A percentile compares a stretch with the other conserved stretches of the same genome.
Evolutionary conservation across 2,113 vertebrate species (phyloP).

Genomic region (Rutilus rutilus): DNA sequence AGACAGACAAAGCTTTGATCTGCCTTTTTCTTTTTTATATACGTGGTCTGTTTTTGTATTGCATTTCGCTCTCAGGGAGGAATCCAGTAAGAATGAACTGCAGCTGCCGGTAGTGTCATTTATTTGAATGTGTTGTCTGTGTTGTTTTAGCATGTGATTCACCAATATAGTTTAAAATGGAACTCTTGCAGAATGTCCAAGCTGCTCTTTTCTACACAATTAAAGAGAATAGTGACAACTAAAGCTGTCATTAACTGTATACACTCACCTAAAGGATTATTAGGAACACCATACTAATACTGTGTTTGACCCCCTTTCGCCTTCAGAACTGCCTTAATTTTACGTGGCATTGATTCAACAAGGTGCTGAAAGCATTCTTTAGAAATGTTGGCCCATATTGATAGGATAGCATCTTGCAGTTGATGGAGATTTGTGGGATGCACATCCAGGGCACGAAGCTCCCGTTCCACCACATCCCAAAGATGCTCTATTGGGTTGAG

Average conservation of each 20-base stretch:
- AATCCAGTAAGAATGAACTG: background rate
- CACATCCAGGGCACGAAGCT: too few relatives aligned
- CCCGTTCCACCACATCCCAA: too few relatives aligned
- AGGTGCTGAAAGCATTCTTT: too few relatives aligned
- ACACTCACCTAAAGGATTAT: too few relatives aligned
- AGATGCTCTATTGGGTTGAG: too few relatives aligned
- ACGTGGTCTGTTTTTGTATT: slow-evolving; percentile 1
- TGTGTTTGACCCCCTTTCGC: too few relatives aligned
- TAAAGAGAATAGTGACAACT: background rate
- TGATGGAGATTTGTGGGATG: too few relatives aligned
- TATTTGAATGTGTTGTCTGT: background rate
- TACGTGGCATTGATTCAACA: too few relatives aligned
- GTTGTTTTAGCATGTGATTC: background rate
- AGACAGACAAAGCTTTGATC: slow-evolving; percentile 46
- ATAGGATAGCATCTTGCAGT: too few relatives aligned
- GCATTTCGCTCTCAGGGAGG: background rate
- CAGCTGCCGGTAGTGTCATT: background rate
- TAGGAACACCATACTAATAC: too few relatives aligned
- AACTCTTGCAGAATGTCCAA: background rate
- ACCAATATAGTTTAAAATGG: background rate
- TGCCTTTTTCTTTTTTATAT: background rate
- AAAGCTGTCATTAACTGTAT: background rate
- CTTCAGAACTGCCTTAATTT: too few relatives aligned
- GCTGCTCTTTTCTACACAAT: background rate
- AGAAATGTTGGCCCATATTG: too few relatives aligned